A percentile compares a stretch with the other conserved stretches of the same genome.
Evolutionary conservation across 2,113 vertebrate species (phyloP).

Genomic region (Eudorcas thomsonii): DNA sequence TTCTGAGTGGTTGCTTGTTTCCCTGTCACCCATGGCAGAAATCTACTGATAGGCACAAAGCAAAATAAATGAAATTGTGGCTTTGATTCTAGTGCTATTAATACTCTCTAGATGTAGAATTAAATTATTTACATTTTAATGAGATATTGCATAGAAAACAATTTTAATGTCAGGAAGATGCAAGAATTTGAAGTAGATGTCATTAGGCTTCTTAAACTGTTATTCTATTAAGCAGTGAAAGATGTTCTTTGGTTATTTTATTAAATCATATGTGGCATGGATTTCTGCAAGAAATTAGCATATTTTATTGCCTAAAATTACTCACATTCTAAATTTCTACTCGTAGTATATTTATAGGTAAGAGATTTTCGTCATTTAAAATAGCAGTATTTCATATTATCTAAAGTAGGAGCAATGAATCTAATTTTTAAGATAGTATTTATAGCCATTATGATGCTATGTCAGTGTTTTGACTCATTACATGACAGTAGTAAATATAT

Average conservation of each 20-base stretch:
- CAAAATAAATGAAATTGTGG: neutral
- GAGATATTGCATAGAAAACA: neutral
- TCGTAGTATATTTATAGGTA: neutral
- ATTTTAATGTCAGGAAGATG: neutral
- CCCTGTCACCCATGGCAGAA: slow-evolving; percentile 40
- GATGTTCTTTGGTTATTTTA: neutral
- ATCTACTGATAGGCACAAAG: slow-evolving; percentile 42
- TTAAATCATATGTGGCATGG: neutral
- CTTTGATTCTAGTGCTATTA: neutral
- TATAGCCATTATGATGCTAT: neutral
- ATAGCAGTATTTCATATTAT: neutral
- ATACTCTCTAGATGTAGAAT: neutral
- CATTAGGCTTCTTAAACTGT: neutral
- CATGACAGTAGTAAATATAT: neutral
- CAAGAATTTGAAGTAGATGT: neutral
- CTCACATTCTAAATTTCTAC: neutral
- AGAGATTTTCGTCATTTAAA: neutral
- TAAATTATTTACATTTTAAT: neutral
- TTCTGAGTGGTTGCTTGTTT: slow-evolving; percentile 49
- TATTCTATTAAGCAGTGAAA: neutral
- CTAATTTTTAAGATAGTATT: neutral
- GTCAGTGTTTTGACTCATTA: neutral
- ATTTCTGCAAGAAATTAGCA: neutral
- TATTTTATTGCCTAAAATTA: neutral
- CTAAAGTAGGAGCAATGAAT: neutral